Evolutionary conservation across 1,140 invertebrate species (phyloP).

Genomic region (Drosophila asahinai): DNA sequence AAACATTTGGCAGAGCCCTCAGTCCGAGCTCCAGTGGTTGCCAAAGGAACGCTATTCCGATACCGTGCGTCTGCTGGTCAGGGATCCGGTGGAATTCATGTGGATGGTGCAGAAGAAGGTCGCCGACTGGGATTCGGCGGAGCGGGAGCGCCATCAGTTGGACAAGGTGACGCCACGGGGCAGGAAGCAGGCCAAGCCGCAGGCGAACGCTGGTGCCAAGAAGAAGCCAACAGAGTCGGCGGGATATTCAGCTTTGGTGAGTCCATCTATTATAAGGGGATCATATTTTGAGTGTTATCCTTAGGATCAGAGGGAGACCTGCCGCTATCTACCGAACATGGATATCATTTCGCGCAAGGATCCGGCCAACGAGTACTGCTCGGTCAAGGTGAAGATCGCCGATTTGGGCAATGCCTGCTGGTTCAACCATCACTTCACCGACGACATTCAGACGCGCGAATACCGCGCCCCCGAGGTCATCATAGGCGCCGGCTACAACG

Average conservation of each 20-base stretch:
- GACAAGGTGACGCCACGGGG: neutral
- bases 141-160: neutral
- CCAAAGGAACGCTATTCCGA: neutral
- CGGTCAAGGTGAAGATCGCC: slow-evolving; percentile 96
- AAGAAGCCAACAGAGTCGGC: neutral
- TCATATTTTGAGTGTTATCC: no score
- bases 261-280: no score
- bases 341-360: slow-evolving; percentile 86
- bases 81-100: slow-evolving; percentile 36
- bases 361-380: slow-evolving; percentile 92
- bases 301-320: no score
- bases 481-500: slow-evolving; percentile 96
- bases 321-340: neutral
- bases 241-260: no score
- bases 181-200: neutral
- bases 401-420: slow-evolving; percentile 99
- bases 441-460: slow-evolving; percentile 99
- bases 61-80: slow-evolving; percentile 14
- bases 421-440: slow-evolving; percentile 96
- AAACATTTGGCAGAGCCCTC: neutral
- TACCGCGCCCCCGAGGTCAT: slow-evolving; percentile 98
- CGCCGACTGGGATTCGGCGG: neutral
- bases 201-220: neutral
- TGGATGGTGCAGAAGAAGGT: slow-evolving; percentile 9
- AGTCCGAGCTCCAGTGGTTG: neutral